Conservation (phyloP, 2,113 vertebrate genomes). For the Salvator merianae region DNA sequence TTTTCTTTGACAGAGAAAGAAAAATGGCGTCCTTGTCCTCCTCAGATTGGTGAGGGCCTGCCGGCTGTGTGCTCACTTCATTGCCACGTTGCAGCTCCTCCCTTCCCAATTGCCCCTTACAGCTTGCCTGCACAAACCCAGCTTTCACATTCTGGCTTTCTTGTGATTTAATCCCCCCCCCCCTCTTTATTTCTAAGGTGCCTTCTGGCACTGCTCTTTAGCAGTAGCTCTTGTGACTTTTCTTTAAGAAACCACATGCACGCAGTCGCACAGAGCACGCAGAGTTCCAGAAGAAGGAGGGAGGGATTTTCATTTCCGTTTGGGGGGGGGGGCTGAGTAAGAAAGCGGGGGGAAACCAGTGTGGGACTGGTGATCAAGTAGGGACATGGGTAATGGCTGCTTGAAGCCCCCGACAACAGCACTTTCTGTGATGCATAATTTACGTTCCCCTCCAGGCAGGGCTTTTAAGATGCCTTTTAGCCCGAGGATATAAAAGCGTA, state of each 20-base stretch:
- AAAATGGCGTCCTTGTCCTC: neutral
- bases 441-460: slow-evolving; percentile 49
- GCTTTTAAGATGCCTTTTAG: slow-evolving; percentile 57
- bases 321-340: neutral
- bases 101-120: neutral
- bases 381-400: slow-evolving; percentile 15
- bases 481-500: slow-evolving; percentile 49
- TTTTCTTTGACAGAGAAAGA: neutral
- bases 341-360: neutral
- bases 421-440: slow-evolving; percentile 56
- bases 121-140: neutral
- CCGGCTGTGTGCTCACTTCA: neutral
- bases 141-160: neutral
- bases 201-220: neutral
- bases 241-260: neutral
- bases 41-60: neutral
- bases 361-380: neutral
- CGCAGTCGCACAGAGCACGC: neutral
- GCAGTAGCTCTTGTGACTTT: neutral
- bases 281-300: neutral
- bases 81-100: neutral
- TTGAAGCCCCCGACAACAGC: neutral
- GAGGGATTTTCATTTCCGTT: neutral
- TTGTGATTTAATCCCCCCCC: too few relatives aligned
- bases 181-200: too few relatives aligned